Base-by-base conservation (phyloP, 2,888 invertebrate species). In the Aricia artaxerxes region DNA sequence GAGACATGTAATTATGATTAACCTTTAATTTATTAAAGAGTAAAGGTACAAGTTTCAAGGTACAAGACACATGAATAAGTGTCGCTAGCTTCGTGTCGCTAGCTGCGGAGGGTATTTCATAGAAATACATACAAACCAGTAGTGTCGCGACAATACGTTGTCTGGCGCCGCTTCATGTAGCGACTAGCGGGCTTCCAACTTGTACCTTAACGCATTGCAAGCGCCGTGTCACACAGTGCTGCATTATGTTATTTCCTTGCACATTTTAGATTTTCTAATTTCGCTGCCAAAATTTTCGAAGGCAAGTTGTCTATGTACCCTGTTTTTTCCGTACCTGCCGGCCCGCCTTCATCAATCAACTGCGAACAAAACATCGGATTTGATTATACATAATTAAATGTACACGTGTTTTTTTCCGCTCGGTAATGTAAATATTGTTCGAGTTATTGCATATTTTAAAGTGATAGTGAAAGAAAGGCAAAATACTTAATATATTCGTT, bases 331-430 rank as follows among this genome's bases (percentile, higher is more conserved):
- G 84, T 83, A 88, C 87, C 87, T 86, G 87, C 86, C 84, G 84
- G 83, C 84, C 82, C 82, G 82, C 83, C 84, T 83, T 86, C 86
- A 92, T 92, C 91, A 89, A 92, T 92, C 91, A 91, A 83, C 80
- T 57, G 81, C 80, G 85, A 85, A 87, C 88, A 87, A 89, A 90
- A 88, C 89, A 88, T 87, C 84, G 85, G 85, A 88, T 89, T 88
- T 88, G 87, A 90, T 91, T 89, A 87, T 86, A 88, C 88, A 87
- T 89, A 87, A 87, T 88, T 86, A 87, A 83, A 84, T 81, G 83
- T 87, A 84, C 83, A 85, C 78, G 79, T 61, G 81, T 78, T 84
- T 82, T 83, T 79, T 49, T 77, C 79, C 82, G 49, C 24, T 77
- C 79, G 82, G 76, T 53, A 49, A 49, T 57, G 53, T 76, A 76